Conservation (phyloP, 2,797 vertebrate genomes). For the Urocyon cinereoargenteus region DNA sequence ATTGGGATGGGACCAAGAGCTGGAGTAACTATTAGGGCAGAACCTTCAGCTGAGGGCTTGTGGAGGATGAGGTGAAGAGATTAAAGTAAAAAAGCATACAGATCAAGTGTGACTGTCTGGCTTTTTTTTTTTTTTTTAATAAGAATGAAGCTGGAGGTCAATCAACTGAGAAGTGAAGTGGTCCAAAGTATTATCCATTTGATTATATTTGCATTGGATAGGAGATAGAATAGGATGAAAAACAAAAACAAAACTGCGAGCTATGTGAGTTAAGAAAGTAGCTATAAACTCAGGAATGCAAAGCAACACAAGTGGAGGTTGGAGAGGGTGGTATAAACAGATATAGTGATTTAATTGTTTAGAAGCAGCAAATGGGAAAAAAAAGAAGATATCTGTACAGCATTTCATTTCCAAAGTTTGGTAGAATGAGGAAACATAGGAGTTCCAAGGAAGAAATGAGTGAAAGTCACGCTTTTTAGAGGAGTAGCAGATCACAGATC, state of each 20-base stretch:
- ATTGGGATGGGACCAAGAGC: not conserved
- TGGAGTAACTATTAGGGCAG: not conserved
- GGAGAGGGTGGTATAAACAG: not conserved
- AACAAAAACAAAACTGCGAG: not conserved
- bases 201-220: not conserved
- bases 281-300: not conserved
- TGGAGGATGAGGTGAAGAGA: not conserved
- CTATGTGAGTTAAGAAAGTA: not conserved
- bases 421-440: not conserved
- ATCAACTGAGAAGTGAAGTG: not conserved
- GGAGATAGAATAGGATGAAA: not conserved
- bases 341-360: not conserved
- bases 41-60: not conserved
- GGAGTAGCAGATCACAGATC: not conserved
- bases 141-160: not conserved
- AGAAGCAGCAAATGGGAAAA: not conserved
- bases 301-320: not conserved
- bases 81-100: not conserved
- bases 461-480: not conserved
- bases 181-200: not conserved
- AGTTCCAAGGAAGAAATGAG: not conserved
- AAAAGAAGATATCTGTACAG: not conserved
- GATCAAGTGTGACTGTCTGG: not conserved
- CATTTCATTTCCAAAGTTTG: not conserved
- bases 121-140: not conserved